Evolutionary conservation across 2,113 vertebrate genomes (phyloP).

Genomic region (Saccopteryx leptura): DNA sequence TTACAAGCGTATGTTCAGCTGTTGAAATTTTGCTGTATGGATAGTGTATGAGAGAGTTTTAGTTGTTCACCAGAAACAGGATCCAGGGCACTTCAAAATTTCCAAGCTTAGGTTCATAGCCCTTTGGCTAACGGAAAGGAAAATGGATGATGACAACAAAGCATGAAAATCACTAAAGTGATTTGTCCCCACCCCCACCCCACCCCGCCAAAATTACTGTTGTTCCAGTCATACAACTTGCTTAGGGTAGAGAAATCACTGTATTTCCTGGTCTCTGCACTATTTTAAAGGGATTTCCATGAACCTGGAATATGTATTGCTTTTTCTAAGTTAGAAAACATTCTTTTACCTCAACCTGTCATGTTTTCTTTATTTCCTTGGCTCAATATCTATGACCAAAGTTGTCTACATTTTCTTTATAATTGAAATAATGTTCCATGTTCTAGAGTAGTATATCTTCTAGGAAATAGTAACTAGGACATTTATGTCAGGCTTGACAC

Average conservation of each 20-base stretch:
- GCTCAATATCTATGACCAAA: neutral
- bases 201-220: neutral
- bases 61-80: neutral
- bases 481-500: neutral
- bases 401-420: neutral
- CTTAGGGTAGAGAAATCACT: slow-evolving; percentile 33
- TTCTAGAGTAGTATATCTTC: neutral
- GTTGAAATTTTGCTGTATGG: slow-evolving; percentile 38
- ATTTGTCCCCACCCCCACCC: neutral
- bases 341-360: slow-evolving; percentile 8
- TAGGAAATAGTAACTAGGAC: neutral
- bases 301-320: neutral
- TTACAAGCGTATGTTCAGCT: neutral
- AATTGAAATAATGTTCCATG: neutral
- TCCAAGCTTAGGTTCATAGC: slow-evolving; percentile 7
- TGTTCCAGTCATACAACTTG: neutral
- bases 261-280: neutral
- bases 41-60: neutral
- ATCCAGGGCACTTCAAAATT: neutral
- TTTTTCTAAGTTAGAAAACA: slow-evolving; percentile 31
- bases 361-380: slow-evolving; percentile 26
- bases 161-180: neutral
- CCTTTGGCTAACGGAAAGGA: neutral
- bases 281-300: slow-evolving; percentile 39
- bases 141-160: neutral